Conservation (phyloP, 2,797 vertebrate genomes). For the Argentina silus region DNA sequence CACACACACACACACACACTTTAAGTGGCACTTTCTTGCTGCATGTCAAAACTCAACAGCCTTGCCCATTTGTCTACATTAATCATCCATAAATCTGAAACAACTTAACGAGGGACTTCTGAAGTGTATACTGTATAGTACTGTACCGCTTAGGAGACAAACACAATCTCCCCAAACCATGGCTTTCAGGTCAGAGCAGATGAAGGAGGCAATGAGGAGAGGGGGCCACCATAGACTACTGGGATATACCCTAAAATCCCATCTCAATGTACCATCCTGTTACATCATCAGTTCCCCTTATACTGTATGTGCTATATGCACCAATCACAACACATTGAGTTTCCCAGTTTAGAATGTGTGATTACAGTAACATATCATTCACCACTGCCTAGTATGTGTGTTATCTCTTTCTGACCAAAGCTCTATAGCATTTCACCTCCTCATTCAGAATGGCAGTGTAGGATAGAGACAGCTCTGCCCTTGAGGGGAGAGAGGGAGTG, state of each 20-base stretch:
- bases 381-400: not conserved
- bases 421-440: not conserved
- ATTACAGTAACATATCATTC: conserved; percentile 9
- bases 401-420: not conserved
- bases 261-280: too few species aligned
- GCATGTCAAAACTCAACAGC: not conserved
- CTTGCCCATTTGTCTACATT: not conserved
- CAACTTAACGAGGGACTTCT: not conserved
- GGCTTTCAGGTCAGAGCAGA: too few species aligned
- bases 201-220: too few species aligned
- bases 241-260: too few species aligned
- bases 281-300: not conserved
- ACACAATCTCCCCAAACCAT: too few species aligned
- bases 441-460: not conserved
- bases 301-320: not conserved
- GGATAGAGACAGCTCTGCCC: not conserved
- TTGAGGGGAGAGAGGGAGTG: not conserved
- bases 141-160: too few species aligned
- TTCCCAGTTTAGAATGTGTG: conserved; percentile 10
- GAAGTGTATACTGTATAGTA: not conserved
- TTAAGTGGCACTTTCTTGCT: not conserved
- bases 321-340: conserved; percentile 1
- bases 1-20: conserved; percentile 1
- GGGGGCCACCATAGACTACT: too few species aligned
- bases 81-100: not conserved